A percentile compares a stretch with the other conserved stretches of the same genome.
Evolutionary conservation across 1,140 invertebrate genomes (phyloP).

Genomic region (Psilanteris sp.): DNA sequence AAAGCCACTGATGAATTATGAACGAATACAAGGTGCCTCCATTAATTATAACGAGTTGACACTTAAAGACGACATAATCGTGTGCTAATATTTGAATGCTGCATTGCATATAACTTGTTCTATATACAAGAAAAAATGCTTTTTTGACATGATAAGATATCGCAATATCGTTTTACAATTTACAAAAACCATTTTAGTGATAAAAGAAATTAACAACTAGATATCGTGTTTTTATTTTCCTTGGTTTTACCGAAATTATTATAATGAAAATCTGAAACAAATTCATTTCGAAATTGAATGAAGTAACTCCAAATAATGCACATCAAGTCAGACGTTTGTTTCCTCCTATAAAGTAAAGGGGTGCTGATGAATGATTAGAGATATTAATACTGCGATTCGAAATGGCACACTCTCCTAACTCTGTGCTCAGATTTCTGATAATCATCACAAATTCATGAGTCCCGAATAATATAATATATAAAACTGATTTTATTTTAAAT

Average conservation of each 20-base stretch:
- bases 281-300: constrained; percentile 67
- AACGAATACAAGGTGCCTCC: constrained; percentile 55
- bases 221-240: too few relatives aligned
- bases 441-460: too few relatives aligned
- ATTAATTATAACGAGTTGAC: constrained; percentile 66
- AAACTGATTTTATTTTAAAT: too few relatives aligned
- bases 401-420: constrained; percentile 64
- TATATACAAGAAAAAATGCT: constrained; percentile 48
- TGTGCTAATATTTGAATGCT: constrained; percentile 44
- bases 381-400: constrained; percentile 75
- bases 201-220: too few relatives aligned
- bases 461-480: too few relatives aligned
- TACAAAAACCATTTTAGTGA: too few relatives aligned
- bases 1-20: constrained; percentile 68
- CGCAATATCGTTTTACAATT: constrained; percentile 24
- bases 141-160: constrained; percentile 34
- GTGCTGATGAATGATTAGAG: constrained; percentile 79
- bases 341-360: constrained; percentile 78
- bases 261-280: too few relatives aligned
- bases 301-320: constrained; percentile 77
- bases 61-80: constrained; percentile 38
- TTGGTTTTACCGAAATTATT: too few relatives aligned
- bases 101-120: constrained; percentile 23
- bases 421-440: constrained; percentile 8
- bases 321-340: constrained; percentile 70